phyloP scores from a whole-genome alignment of 2,797 vertebrate species.

The Aldrovandia affinis region DNA sequence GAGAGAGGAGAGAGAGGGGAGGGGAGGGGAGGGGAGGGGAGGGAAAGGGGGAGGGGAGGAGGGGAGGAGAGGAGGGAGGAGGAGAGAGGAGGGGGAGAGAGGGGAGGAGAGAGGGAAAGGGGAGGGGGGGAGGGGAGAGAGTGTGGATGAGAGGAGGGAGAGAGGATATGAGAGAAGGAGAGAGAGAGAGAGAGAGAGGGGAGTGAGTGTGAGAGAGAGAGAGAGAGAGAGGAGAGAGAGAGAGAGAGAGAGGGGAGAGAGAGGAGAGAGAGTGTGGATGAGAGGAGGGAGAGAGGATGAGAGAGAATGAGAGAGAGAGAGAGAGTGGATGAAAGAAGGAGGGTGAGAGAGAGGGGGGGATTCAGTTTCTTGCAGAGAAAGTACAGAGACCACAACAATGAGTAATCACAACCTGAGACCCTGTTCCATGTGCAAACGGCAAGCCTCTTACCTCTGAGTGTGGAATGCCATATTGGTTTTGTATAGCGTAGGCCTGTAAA shows the following conservation, averaged over 20 bases:
- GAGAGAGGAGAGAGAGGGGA: background rate
- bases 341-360: background rate
- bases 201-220: background rate
- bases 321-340: background rate
- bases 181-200: no score
- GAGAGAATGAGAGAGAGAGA: background rate
- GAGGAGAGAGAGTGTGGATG: background rate
- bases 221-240: background rate
- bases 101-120: background rate
- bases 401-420: background rate
- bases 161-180: background rate
- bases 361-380: background rate
- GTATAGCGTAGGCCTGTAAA: conserved; percentile 68
- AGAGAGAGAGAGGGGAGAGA: no score
- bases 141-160: background rate
- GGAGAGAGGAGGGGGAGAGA: background rate
- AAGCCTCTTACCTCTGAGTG: conserved; percentile 72
- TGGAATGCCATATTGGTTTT: conserved; percentile 76
- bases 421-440: background rate
- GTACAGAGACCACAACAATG: background rate
- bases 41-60: background rate
- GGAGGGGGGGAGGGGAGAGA: background rate
- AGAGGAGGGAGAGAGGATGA: no score
- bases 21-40: background rate
- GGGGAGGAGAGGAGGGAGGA: background rate